phyloP scores from a whole-genome alignment of 35 echinoderm and acorn worm genomes.

The Ophiothrix spiculata region DNA sequence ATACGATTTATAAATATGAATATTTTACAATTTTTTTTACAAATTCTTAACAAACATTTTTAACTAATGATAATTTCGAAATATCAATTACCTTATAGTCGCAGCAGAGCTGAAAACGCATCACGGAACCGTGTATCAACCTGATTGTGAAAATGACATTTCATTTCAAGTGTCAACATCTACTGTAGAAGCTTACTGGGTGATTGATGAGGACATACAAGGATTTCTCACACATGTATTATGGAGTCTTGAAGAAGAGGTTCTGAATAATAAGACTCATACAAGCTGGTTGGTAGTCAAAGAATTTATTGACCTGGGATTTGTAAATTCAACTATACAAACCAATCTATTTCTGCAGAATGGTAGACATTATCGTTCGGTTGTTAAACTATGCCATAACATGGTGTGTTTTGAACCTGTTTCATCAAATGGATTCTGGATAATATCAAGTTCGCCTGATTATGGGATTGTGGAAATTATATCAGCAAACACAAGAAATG shows the following conservation, averaged over 20 bases:
- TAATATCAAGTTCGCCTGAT: background rate
- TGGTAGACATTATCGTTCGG: constrained; percentile 3
- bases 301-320: constrained; percentile 10
- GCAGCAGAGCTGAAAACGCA: background rate
- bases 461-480: background rate
- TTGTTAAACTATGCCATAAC: constrained; percentile 2
- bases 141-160: constrained; percentile 15
- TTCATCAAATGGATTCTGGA: background rate
- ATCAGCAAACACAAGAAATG: background rate
- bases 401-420: constrained; percentile 6
- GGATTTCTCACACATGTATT: constrained; percentile 15
- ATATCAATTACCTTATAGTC: too few species aligned
- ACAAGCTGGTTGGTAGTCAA: background rate
- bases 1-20: too few species aligned
- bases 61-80: too few species aligned
- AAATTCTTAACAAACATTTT: too few species aligned
- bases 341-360: background rate
- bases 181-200: constrained; percentile 12
- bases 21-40: too few species aligned
- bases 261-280: background rate
- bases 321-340: background rate
- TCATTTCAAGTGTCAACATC: constrained; percentile 24
- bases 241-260: constrained; percentile 28
- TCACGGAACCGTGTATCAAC: background rate
- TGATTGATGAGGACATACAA: background rate